Evolutionary conservation across 2,888 invertebrate genomes (phyloP).

Genomic region (Nezara viridula): DNA sequence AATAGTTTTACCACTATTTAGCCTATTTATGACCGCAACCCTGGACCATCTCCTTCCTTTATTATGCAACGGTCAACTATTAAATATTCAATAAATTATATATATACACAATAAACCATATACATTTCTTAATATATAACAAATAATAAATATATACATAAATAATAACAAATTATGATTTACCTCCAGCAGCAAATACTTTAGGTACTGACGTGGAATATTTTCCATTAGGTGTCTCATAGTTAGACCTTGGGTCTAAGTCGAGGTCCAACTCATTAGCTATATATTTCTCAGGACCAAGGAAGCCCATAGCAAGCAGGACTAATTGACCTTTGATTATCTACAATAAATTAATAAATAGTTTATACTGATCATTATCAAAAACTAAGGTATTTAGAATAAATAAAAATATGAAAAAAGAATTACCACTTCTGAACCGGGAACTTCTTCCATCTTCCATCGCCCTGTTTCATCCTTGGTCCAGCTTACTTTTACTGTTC

Average conservation of each 20-base stretch:
- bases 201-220: conserved; percentile 85
- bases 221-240: conserved; percentile 82
- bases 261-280: conserved; percentile 84
- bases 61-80: too few species aligned
- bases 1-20: too few species aligned
- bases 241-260: conserved; percentile 92
- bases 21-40: too few species aligned
- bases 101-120: too few species aligned
- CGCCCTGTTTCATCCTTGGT: conserved; percentile 90
- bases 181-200: conserved; percentile 97
- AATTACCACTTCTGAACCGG: conserved; percentile 79
- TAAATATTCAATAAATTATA: too few species aligned
- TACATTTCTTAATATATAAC: neutral
- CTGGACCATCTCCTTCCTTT: too few species aligned
- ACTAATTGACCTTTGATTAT: conserved; percentile 91
- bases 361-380: neutral
- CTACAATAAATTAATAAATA: conserved; percentile 66
- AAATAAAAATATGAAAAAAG: neutral
- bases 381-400: neutral
- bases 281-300: conserved; percentile 93
- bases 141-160: too few species aligned
- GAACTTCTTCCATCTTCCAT: conserved; percentile 93
- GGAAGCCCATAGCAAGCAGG: conserved; percentile 97
- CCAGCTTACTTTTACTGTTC: conserved; percentile 94
- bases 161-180: conserved; percentile 65